Conservation (phyloP, 2,888 invertebrate species). For the Tryphoninae sp. region DNA sequence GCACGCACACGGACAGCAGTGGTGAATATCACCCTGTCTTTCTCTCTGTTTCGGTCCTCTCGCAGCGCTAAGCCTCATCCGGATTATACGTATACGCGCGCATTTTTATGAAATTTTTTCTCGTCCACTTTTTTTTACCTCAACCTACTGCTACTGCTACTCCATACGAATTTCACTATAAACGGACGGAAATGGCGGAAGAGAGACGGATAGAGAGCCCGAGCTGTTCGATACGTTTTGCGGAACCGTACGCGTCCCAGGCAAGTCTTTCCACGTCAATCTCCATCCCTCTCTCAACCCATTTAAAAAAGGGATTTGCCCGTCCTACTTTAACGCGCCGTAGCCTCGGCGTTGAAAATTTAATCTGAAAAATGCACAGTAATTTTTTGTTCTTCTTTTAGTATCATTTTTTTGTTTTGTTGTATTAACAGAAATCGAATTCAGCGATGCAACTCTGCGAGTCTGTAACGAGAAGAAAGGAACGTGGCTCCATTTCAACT, state of each 20-base stretch:
- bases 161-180: constrained; percentile 53
- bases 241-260: constrained; percentile 27
- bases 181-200: constrained; percentile 25
- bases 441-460: too few relatives aligned
- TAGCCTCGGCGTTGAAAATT: constrained; percentile 19
- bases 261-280: constrained; percentile 60
- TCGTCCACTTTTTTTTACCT: constrained; percentile 69
- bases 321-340: constrained; percentile 18
- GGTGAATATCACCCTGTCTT: constrained; percentile 33
- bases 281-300: constrained; percentile 59
- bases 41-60: constrained; percentile 67
- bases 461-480: not conserved
- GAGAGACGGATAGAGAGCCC: constrained; percentile 30
- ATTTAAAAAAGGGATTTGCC: constrained; percentile 43
- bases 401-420: not conserved
- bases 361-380: constrained; percentile 37
- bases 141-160: constrained; percentile 68
- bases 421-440: not conserved
- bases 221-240: constrained; percentile 71
- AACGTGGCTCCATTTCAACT: constrained; percentile 13
- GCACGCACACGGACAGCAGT: constrained; percentile 21
- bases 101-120: constrained; percentile 76
- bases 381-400: not conserved
- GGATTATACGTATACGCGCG: constrained; percentile 76
- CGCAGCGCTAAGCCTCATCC: constrained; percentile 77